phyloP scores from a whole-genome alignment of 2,888 invertebrate species.

The Ophraella communa region DNA sequence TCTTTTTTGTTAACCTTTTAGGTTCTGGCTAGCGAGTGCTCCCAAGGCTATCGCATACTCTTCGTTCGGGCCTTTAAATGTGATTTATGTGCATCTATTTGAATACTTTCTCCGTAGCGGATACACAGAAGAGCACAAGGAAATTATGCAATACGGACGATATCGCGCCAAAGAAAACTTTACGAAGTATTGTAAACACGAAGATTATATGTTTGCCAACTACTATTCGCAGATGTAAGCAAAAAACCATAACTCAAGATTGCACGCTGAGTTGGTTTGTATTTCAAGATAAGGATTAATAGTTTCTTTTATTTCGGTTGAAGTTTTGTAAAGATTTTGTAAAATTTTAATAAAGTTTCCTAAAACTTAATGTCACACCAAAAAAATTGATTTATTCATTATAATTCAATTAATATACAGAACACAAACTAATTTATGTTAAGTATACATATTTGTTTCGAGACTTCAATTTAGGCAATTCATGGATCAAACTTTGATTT shows the following conservation, averaged over 20 bases:
- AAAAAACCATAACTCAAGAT: neutral
- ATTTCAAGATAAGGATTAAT: neutral
- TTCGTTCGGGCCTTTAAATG: constrained; percentile 20
- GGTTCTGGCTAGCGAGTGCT: constrained; percentile 21
- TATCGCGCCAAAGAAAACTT: constrained; percentile 14
- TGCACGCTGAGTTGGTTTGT: neutral
- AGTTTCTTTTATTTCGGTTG: neutral
- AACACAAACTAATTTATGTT: too few species aligned
- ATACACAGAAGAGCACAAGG: constrained; percentile 18
- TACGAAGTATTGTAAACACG: constrained; percentile 20
- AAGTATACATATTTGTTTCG: too few species aligned
- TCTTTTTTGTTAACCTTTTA: constrained; percentile 32
- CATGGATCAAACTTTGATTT: too few species aligned
- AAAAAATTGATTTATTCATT: too few species aligned
- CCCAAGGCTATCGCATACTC: constrained; percentile 26
- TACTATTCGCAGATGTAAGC: constrained; percentile 7
- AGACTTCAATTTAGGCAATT: too few species aligned
- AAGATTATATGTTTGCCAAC: constrained; percentile 10
- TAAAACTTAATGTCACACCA: too few species aligned
- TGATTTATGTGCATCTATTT: constrained; percentile 33
- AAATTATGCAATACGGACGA: constrained; percentile 24
- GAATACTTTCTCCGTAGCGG: constrained; percentile 13
- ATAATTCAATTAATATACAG: too few species aligned
- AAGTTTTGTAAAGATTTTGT: neutral
- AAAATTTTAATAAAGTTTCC: too few species aligned